Evolutionary conservation across 2,888 invertebrate genomes (phyloP).

Genomic region (Asteroscopus sphinx): DNA sequence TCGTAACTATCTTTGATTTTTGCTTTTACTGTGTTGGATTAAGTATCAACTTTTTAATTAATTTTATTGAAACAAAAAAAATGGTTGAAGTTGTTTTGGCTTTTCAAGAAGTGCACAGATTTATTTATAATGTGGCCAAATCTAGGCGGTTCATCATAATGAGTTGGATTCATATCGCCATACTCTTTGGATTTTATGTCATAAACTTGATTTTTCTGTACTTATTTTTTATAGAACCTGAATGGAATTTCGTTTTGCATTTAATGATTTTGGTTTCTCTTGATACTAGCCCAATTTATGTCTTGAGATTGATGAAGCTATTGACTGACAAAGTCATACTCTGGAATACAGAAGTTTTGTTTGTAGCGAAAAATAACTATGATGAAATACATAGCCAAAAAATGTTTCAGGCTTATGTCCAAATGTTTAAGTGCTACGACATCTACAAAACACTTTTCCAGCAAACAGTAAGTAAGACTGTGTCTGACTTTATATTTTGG

Average conservation of each 20-base stretch:
- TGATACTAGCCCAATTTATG: constrained; percentile 33
- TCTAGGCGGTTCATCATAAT: neutral
- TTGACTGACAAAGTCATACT: constrained; percentile 17
- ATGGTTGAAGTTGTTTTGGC: constrained; percentile 32
- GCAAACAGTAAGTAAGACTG: constrained; percentile 2
- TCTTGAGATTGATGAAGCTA: constrained; percentile 27
- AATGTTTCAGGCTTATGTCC: constrained; percentile 4
- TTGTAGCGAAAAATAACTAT: neutral
- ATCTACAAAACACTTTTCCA: constrained; percentile 12
- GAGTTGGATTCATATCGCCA: constrained; percentile 21
- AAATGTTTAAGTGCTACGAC: constrained; percentile 22
- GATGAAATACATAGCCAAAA: neutral
- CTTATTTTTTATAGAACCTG: neutral
- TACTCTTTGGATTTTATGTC: neutral
- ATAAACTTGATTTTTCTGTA: neutral
- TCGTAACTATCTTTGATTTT: constrained; percentile 14
- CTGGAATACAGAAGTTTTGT: constrained; percentile 32
- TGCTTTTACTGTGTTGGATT: constrained; percentile 14
- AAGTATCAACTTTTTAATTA: constrained; percentile 12
- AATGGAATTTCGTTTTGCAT: neutral
- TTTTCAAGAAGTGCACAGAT: constrained; percentile 37
- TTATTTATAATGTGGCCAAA: constrained; percentile 7
- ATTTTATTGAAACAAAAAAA: constrained; percentile 4
- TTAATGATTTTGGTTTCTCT: constrained; percentile 2
- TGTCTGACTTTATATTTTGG: no score